Conservation (phyloP, 2,113 vertebrate species). For the Rhadina sibilatrix region DNA sequence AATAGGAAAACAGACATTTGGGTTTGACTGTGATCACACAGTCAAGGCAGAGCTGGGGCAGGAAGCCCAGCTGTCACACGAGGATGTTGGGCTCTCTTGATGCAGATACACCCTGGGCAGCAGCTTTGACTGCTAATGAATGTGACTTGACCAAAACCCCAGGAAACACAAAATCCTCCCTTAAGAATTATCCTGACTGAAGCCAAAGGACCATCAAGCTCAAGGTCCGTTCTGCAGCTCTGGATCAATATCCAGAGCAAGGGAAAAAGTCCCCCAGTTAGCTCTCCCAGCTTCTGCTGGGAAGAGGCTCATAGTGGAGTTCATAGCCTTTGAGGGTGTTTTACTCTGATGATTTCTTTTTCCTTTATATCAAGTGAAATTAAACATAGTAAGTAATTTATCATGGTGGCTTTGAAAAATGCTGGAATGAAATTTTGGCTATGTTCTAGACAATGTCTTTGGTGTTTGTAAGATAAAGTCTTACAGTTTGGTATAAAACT, state of each 20-base stretch:
- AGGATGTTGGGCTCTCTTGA: not conserved
- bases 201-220: not conserved
- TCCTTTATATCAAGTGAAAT: not conserved
- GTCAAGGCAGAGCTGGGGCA: not conserved
- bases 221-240: not conserved
- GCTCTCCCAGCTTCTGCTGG: not conserved
- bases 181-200: not conserved
- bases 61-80: not conserved
- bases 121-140: not conserved
- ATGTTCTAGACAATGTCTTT: not conserved
- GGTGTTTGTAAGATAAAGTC: not conserved
- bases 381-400: not conserved
- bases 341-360: not conserved
- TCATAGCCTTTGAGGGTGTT: not conserved
- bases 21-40: not conserved
- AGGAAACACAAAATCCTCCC: not conserved
- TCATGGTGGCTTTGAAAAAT: not conserved
- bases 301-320: not conserved
- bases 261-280: not conserved
- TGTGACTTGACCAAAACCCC: not conserved
- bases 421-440: not conserved
- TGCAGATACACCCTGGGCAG: not conserved
- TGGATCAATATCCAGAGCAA: not conserved
- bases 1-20: not conserved
- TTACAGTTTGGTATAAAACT: not conserved